phyloP scores from a whole-genome alignment of 2,888 invertebrate genomes.

The Gnatocerus cornutus region DNA sequence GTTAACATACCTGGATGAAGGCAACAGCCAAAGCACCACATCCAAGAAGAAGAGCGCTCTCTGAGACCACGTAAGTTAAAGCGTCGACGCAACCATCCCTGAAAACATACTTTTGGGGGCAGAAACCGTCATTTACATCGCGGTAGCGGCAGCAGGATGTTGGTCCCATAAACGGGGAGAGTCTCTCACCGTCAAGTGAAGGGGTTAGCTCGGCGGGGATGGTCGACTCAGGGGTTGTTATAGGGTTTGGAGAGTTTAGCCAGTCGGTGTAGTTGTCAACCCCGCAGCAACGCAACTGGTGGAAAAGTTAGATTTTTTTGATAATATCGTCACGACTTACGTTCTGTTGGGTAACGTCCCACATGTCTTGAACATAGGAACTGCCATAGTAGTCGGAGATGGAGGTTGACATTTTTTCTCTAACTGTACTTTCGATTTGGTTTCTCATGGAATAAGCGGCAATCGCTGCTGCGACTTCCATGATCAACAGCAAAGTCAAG shows the following conservation, averaged over 20 bases:
- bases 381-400: slow-evolving; percentile 70
- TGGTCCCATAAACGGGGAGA: slow-evolving; percentile 52
- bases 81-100: slow-evolving; percentile 56
- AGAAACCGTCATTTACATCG: slow-evolving; percentile 12
- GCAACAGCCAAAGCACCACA: slow-evolving; percentile 87
- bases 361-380: slow-evolving; percentile 68
- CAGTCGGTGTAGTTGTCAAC: slow-evolving; percentile 21
- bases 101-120: slow-evolving; percentile 45
- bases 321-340: slow-evolving; percentile 67
- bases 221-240: not conserved
- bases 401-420: slow-evolving; percentile 71
- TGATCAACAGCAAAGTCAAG: slow-evolving; percentile 73
- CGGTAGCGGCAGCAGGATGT: slow-evolving; percentile 54
- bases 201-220: too few species aligned
- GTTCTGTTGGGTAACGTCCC: slow-evolving; percentile 76
- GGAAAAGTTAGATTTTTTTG: slow-evolving; percentile 3
- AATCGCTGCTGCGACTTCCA: slow-evolving; percentile 77
- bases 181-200: too few species aligned
- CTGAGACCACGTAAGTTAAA: slow-evolving; percentile 58
- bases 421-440: slow-evolving; percentile 68
- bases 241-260: too few species aligned
- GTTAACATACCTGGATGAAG: slow-evolving; percentile 79
- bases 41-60: slow-evolving; percentile 79
- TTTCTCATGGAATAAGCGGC: slow-evolving; percentile 73
- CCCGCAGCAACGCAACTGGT: slow-evolving; percentile 67